Base-by-base conservation (phyloP, 2,888 invertebrate genomes). In the Stenolophus ochropezus region DNA sequence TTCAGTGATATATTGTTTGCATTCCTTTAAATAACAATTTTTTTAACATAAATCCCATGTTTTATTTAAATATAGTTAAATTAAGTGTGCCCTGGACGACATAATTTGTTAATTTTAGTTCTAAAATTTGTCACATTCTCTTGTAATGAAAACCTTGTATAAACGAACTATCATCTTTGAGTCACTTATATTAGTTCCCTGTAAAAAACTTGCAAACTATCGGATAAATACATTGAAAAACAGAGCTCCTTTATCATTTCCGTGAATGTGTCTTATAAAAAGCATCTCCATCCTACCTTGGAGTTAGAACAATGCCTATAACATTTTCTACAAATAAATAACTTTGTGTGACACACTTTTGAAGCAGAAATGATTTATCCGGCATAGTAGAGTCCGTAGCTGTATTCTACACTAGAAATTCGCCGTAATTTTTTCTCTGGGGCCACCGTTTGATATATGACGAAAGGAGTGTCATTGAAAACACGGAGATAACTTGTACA, bases 171-270 rank as follows among this genome's bases (percentile, higher is more conserved):
- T 42, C 33, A 42, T 6, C 33, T 42, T 42, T 42, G n/a, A 42
- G 1, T 42, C 58, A 23, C 58, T 16, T 58, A 23, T 85, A 75
- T 25, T 80, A 42, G 20, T 69, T 27, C 77, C n/a, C n/a, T n/a
- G n/a, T 49, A 21, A 82, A 65, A 51, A 65, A 47, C n/a, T n/a
- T n/a, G n/a, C n/a, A n/a, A 8, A 76, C 65, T 14, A 82, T 47
- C n/a, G 16, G n/a, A 27, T 20, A 83, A 53, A 78, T 71, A 25
- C 20, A n/a, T 47, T 42, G 33, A 51, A 51, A 51, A 51, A n/a
- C 51, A 51, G 14, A 42, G 8, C 11, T 42, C 33, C 11, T n/a
- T n/a, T n/a, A n/a, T n/a, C n/a, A n/a, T n/a, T n/a, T n/a, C n/a
- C n/a, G 6, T 42, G 16, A 51, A 8, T 51, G 51, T 16, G 14